Evolutionary conservation across 2,113 vertebrate genomes (phyloP).

Genomic region (Dicrurus megarhynchus): DNA sequence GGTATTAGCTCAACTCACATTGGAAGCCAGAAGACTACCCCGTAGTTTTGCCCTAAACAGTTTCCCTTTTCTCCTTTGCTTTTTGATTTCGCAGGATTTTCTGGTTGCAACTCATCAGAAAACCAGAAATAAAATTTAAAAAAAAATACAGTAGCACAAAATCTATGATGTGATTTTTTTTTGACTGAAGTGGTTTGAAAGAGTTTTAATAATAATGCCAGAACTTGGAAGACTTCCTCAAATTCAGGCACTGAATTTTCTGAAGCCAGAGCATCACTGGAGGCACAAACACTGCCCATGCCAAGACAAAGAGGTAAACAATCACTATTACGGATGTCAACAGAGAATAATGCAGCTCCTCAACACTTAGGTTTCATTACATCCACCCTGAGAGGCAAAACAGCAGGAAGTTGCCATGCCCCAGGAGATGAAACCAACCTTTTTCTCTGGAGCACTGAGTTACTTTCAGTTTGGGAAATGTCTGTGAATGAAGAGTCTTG

Average conservation of each 20-base stretch:
- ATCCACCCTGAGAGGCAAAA: background rate
- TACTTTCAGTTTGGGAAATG: background rate
- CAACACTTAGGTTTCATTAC: background rate
- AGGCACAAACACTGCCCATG: background rate
- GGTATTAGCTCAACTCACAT: fast-evolving
- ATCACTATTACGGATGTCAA: background rate
- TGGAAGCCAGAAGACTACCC: background rate
- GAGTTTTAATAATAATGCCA: background rate
- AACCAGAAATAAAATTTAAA: background rate
- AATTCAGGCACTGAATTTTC: background rate
- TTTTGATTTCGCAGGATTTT: background rate
- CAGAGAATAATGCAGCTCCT: background rate
- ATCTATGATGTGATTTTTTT: background rate
- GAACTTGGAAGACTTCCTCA: background rate
- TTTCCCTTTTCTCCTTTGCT: background rate
- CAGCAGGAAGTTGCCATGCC: background rate
- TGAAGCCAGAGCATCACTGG: background rate
- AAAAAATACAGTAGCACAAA: background rate
- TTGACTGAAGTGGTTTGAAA: background rate
- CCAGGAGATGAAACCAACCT: background rate
- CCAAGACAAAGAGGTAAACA: background rate
- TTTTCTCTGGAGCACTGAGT: background rate
- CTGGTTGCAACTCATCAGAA: background rate
- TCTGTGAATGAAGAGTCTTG: background rate
- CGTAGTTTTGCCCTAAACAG: background rate